These are phyloP conservation scores for Aldabrachelys gigantea DNA, from an alignment of 2,113 vertebrate genomes.

Conservation along the genomic window DNA sequence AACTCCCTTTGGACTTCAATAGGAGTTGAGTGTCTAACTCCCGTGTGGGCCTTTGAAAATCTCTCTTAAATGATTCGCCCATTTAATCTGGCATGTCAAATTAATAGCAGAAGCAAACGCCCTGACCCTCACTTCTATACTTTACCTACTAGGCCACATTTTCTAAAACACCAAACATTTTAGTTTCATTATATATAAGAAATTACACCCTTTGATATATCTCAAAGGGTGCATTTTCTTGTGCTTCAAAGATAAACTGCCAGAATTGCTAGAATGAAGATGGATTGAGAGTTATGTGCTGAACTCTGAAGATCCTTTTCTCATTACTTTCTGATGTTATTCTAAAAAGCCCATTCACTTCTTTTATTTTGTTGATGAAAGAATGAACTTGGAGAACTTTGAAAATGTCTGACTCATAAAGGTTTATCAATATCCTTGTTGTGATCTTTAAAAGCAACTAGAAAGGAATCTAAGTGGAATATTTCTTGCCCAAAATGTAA, in stretches of 20 bases:
- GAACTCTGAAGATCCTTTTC: slow-evolving; percentile 18
- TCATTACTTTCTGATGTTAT: slow-evolving; percentile 14
- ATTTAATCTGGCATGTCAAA: rapidly evolving
- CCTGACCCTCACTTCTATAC: background rate
- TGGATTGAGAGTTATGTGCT: background rate
- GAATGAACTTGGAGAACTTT: background rate
- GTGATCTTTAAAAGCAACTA: background rate
- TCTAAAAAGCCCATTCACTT: background rate
- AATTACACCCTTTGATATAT: too few relatives aligned
- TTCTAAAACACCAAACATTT: background rate
- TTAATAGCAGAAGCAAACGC: background rate
- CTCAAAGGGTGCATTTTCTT: slow-evolving; percentile 9
- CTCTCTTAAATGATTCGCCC: background rate
- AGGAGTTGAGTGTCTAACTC: background rate
- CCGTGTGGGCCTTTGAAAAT: background rate
- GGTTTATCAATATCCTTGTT: background rate
- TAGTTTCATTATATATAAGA: background rate
- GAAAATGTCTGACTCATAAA: slow-evolving; percentile 36
- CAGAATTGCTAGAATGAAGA: background rate
- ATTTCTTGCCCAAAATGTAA: background rate
- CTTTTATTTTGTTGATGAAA: slow-evolving; percentile 18
- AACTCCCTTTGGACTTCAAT: background rate
- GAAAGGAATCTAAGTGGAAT: background rate
- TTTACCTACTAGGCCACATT: background rate
- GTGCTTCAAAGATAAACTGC: slow-evolving; percentile 14